phyloP scores from a whole-genome alignment of 2,888 invertebrate genomes.

The Prosopocoilus inquinatus region DNA sequence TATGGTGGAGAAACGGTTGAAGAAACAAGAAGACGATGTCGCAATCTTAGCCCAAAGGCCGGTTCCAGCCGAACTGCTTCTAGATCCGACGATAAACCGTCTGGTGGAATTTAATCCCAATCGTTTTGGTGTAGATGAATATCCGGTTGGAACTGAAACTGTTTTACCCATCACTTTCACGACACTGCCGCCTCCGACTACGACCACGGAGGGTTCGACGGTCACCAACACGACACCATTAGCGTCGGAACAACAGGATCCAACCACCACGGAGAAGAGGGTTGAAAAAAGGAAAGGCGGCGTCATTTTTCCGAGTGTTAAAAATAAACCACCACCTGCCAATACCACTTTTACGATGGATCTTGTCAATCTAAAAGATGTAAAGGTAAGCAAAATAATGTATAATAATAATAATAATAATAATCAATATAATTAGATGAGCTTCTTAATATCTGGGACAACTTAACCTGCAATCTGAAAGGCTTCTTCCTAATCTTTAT shows the following conservation, averaged over 20 bases:
- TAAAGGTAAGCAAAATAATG: conserved; percentile 72
- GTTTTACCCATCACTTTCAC: conserved; percentile 42
- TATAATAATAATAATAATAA: no score
- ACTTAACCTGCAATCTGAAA: no score
- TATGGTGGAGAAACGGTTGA: conserved; percentile 79
- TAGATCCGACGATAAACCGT: conserved; percentile 76
- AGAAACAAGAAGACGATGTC: conserved; percentile 83
- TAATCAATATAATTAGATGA: no score
- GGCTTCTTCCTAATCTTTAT: no score
- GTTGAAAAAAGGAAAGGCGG: conserved; percentile 68
- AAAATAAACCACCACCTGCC: conserved; percentile 78
- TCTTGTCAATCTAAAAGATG: conserved; percentile 70
- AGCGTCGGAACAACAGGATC: conserved; percentile 28
- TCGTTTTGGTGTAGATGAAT: conserved; percentile 55
- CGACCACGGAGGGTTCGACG: conserved; percentile 34
- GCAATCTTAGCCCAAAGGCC: conserved; percentile 75
- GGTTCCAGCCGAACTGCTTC: conserved; percentile 69
- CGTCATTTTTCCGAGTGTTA: conserved; percentile 87
- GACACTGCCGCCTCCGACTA: conserved; percentile 50
- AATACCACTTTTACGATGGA: conserved; percentile 82
- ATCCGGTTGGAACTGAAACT: conserved; percentile 39
- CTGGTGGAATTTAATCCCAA: conserved; percentile 76
- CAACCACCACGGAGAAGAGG: conserved; percentile 50
- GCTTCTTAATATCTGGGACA: no score
- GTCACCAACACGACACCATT: conserved; percentile 28